Conservation (phyloP, 2,797 vertebrate genomes). For the Spinus pinus region DNA sequence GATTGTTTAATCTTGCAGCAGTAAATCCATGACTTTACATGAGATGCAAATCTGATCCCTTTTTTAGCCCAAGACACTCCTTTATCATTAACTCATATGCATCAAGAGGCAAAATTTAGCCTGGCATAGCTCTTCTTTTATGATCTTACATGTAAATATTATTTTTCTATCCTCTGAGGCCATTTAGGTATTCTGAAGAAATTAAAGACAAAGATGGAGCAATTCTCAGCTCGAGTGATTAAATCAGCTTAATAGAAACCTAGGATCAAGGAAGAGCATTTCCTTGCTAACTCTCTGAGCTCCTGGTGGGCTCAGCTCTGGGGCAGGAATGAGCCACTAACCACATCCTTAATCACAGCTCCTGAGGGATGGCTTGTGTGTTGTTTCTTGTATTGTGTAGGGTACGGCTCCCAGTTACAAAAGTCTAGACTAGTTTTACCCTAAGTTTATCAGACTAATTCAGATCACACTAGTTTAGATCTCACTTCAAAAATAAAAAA, state of each 20-base stretch:
- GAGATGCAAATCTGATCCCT: neutral
- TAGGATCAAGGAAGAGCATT: slow-evolving; percentile 1
- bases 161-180: neutral
- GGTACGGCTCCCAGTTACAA: neutral
- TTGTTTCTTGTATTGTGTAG: neutral
- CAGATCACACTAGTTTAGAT: neutral
- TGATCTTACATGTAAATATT: slow-evolving; percentile 7
- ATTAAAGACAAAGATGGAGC: neutral
- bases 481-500: neutral
- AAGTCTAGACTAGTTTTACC: neutral
- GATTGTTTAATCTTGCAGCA: neutral
- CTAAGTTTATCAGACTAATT: neutral
- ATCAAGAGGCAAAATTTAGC: neutral
- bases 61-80: neutral
- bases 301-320: neutral
- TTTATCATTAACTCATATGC: neutral
- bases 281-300: neutral
- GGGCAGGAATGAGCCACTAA: neutral
- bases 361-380: neutral
- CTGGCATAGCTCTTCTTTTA: neutral
- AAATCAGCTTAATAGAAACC: slow-evolving; percentile 6
- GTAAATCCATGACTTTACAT: neutral
- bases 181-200: slow-evolving; percentile 8
- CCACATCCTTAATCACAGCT: neutral
- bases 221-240: neutral